Percentiles rank a stretch among this genome's conserved stretches.
These are phyloP conservation scores for Tiphia femorata DNA, from an alignment of 2,888 invertebrate species.

Conservation along the genomic window DNA sequence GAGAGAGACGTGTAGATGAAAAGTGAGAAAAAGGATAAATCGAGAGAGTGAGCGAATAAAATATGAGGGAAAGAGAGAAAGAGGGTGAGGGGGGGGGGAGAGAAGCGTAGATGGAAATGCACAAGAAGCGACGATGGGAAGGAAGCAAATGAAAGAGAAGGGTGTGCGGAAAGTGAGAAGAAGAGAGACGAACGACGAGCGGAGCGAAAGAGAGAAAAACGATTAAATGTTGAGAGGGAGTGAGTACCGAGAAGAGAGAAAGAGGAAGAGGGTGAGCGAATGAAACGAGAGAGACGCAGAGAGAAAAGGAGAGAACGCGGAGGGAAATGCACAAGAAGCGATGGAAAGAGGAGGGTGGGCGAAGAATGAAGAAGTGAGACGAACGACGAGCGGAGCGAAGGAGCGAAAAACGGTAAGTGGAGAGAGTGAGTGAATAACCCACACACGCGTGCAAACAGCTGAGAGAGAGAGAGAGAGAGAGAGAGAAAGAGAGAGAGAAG, in stretches of 20 bases:
- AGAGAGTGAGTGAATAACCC: too few relatives aligned
- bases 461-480: slow-evolving; percentile 10
- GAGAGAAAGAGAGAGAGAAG: slow-evolving; percentile 29
- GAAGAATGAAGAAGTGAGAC: slow-evolving; percentile 23
- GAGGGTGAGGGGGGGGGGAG: slow-evolving; percentile 10
- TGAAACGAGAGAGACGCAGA: slow-evolving; percentile 14
- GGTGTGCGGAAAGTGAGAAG: too few relatives aligned
- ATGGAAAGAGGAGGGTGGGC: background rate
- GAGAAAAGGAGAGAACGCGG: slow-evolving; percentile 6
- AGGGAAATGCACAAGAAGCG: slow-evolving; percentile 5
- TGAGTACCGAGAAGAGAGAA: background rate
- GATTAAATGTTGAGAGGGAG: background rate
- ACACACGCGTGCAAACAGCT: too few relatives aligned
- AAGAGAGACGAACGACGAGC: slow-evolving; percentile 18
- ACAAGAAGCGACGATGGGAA: slow-evolving; percentile 5
- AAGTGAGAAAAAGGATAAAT: slow-evolving; percentile 10
- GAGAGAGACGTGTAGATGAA: slow-evolving; percentile 12
- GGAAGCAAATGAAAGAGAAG: slow-evolving; percentile 10
- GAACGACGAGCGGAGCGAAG: slow-evolving; percentile 9
- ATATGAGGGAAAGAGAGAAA: slow-evolving; percentile 9
- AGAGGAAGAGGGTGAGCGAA: too few relatives aligned
- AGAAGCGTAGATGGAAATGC: background rate
- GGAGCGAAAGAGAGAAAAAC: slow-evolving; percentile 16
- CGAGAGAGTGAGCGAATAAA: slow-evolving; percentile 8
- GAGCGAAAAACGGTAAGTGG: slow-evolving; percentile 14